A percentile compares a stretch with the other conserved stretches of the same genome.
These are phyloP conservation scores for Danio tinwini DNA, from an alignment of 2,797 vertebrate genomes.

Conservation along the genomic window DNA sequence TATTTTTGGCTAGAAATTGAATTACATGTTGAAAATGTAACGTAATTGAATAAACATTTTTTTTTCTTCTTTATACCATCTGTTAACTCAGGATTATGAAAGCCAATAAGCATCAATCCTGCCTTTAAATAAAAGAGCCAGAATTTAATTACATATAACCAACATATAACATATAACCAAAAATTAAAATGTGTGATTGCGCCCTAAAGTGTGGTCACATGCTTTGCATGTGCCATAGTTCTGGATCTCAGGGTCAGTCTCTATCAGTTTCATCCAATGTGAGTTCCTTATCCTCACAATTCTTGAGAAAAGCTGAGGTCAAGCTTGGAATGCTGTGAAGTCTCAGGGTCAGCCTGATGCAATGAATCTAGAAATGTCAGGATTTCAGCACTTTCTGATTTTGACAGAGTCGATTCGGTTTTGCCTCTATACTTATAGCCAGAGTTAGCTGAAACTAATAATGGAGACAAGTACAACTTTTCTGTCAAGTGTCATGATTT, in stretches of 20 bases:
- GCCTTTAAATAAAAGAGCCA: neutral
- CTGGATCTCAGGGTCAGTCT: neutral
- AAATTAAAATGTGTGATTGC: too few species aligned
- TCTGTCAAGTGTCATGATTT: neutral
- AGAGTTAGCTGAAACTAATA: neutral
- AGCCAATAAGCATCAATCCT: neutral
- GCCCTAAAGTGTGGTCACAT: neutral
- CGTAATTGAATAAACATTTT: too few species aligned
- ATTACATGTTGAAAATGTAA: too few species aligned
- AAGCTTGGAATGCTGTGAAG: conserved; percentile 22
- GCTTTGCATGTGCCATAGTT: neutral
- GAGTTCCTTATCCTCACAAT: conserved; percentile 11
- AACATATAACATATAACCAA: too few species aligned
- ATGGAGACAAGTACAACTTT: neutral
- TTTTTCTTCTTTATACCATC: neutral
- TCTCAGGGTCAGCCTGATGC: conserved; percentile 24
- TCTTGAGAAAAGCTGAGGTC: conserved; percentile 15
- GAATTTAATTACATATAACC: too few species aligned
- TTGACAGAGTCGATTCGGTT: neutral
- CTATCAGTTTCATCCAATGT: conserved; percentile 3
- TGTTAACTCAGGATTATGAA: neutral
- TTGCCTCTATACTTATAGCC: neutral
- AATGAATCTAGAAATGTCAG: neutral
- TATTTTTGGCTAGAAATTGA: neutral
- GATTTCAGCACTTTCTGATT: neutral